Evolutionary conservation across 2,888 invertebrate species (phyloP), one percentile per base, ranked within the genome.

Genomic region (Amiota mariae): DNA sequence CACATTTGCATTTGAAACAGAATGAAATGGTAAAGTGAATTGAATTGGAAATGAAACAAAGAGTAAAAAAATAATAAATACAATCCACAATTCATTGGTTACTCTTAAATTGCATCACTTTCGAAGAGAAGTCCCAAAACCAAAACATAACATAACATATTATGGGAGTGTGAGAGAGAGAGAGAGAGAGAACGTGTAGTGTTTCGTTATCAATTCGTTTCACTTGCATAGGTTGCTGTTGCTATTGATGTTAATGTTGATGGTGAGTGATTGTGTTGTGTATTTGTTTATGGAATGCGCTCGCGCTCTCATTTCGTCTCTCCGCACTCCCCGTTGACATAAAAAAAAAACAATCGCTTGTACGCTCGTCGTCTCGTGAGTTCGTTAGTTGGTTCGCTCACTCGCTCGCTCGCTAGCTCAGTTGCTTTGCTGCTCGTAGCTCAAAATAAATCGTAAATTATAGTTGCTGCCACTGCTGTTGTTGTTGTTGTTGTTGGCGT

Each of bases 361-460:
- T 36, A 24, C 24, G 24, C 24, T 24, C 24, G 3, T n/a, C n/a
- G n/a, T n/a, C n/a, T n/a, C n/a, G n/a, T n/a, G n/a, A n/a, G n/a
- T n/a, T n/a, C n/a, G n/a, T n/a, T 1, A 24, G 24, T 24, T 24
- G 24, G 24, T 24, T 24, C 3, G 24, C 3, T 24, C 2, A 3
- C 3, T 24, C 24, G 36, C 2, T 36, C 36, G 36, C 54, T 12
- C 64, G 61, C 2, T 3, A 2, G 24, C 24, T 24, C 24, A 2
- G 24, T 3, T 24, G 24, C 24, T 24, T 3, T 24, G 49, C 48
- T 48, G 67, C 70, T 71, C 71, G 76, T 73, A 76, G 78, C 85
- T 82, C 82, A 82, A 82, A 82, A 82, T 82, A 82, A 85, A 82
- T 82, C 82, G 82, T 82, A 82, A 82, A 85, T 82, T 85, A 82